These are phyloP conservation scores for Tinamus major DNA, from an alignment of 2,797 vertebrate species.

Conservation along the genomic window DNA sequence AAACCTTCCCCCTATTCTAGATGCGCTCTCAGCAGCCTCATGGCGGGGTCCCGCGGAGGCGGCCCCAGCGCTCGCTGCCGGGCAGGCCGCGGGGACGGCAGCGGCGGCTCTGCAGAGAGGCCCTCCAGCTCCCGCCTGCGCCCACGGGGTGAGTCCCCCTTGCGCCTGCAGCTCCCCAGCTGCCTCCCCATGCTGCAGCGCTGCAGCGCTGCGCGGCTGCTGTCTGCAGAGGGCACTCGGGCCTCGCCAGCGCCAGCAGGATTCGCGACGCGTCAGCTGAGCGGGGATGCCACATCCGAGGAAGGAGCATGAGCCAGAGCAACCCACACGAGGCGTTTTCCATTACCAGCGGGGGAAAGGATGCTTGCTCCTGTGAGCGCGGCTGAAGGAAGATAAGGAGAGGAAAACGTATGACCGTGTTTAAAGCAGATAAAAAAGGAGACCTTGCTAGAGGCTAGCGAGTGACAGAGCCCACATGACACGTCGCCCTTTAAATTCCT, in stretches of 20 bases:
- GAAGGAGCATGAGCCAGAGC: not conserved
- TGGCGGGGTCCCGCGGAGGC: accelerated
- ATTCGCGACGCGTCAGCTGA: not conserved
- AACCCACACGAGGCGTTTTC: not conserved
- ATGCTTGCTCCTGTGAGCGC: not conserved
- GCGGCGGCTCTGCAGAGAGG: not conserved
- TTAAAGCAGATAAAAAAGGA: not conserved
- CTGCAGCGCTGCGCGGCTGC: not conserved
- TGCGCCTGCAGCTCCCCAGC: not conserved
- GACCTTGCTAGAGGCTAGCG: too few species aligned
- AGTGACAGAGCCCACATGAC: not conserved
- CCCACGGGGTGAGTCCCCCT: accelerated
- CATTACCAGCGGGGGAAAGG: not conserved
- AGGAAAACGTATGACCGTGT: not conserved
- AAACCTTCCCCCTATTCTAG: not conserved
- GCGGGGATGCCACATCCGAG: not conserved
- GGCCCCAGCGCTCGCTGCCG: accelerated
- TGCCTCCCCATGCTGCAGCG: too few species aligned
- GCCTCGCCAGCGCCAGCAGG: not conserved
- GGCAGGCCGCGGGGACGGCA: not conserved
- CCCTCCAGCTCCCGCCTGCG: not conserved
- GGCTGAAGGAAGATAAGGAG: not conserved
- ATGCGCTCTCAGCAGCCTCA: not conserved
- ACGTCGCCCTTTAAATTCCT: not conserved
- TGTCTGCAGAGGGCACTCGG: conserved; percentile 69